Evolutionary conservation across 2,113 vertebrate species (phyloP).

Genomic region (Hemibagrus wyckioides): DNA sequence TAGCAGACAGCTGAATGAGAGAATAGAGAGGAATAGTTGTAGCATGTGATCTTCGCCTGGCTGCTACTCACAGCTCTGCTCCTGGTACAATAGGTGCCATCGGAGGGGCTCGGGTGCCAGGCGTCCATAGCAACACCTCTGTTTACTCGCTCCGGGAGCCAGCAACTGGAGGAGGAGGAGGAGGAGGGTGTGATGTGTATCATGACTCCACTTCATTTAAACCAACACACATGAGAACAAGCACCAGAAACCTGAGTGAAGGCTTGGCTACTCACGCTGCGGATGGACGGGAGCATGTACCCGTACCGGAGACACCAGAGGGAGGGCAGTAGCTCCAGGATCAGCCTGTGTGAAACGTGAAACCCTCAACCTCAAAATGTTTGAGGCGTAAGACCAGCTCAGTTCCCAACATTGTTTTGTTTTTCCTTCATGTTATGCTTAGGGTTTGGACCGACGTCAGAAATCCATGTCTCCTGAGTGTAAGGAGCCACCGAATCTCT

Average conservation of each 20-base stretch:
- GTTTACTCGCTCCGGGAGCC: conserved; percentile 16
- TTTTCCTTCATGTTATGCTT: conserved; percentile 2
- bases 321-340: background rate
- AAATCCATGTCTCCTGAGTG: background rate
- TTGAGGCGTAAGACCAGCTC: background rate
- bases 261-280: conserved; percentile 14
- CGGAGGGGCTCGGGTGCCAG: conserved; percentile 7
- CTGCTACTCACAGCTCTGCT: conserved; percentile 15
- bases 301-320: background rate
- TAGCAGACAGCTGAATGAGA: conserved; percentile 56
- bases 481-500: background rate
- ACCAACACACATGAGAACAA: conserved; percentile 29
- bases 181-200: background rate
- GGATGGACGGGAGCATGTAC: background rate
- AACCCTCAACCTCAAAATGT: background rate
- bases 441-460: background rate
- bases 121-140: conserved; percentile 25
- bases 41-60: conserved; percentile 32
- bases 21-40: conserved; percentile 29
- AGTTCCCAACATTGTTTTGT: conserved; percentile 5
- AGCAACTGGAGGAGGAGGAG: conserved; percentile 1
- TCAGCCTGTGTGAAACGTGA: background rate
- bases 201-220: background rate
- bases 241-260: conserved; percentile 56
- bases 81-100: conserved; percentile 38